Base-by-base conservation (phyloP, 1,140 invertebrate genomes). In the Brachionus rubens region DNA sequence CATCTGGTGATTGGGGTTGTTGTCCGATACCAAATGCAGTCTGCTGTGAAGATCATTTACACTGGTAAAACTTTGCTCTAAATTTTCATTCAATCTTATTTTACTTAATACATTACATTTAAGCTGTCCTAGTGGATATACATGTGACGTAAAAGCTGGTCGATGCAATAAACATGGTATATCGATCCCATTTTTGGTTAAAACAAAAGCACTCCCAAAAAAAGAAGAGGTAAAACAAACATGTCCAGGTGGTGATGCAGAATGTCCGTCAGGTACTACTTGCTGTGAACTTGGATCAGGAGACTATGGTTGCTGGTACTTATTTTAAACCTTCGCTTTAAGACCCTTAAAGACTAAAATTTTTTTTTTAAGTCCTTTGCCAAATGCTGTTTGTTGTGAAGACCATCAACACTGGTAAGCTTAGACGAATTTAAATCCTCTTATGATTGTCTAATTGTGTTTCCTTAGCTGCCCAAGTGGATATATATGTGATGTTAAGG, bases 221-320 rank as follows among this genome's bases (percentile, higher is more conserved):
- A 65, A 40, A 19, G 26, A 46, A 70, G 14, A 52, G 19, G 36
- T 30, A 14, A 56, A 52, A 52, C 26, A 5, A 75, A 30, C 28
- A 5, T 82, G 80, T 77, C 78, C 79, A 26, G 80, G 79, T 76
- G 14, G 28, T 43, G 75, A 43, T 24, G 78, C 77, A 24, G 76
- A 80, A 59, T 86, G 85, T 79, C 82, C 80, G 12, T 79, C 80
- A 79, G 79, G 80, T 7, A 78, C 78, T 7, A 86, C 85, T 14
- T 86, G 85, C 77, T 86, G 85, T 79, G 76, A 80, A 47, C 24
- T 83, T 28, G 76, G 16, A 0, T 56, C 75, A 50, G 81, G 80
- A 28, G 56, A 78, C 12, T 85, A 80, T 77, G 84, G 82, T 36
- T 86, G 85, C 65, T 86, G 43, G 47, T 47, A 67, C 30, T n/a